Percentiles rank a stretch among this genome's conserved stretches.
Evolutionary conservation across 1,140 invertebrate species (phyloP).

Genomic region (Medauroidea extradentata): DNA sequence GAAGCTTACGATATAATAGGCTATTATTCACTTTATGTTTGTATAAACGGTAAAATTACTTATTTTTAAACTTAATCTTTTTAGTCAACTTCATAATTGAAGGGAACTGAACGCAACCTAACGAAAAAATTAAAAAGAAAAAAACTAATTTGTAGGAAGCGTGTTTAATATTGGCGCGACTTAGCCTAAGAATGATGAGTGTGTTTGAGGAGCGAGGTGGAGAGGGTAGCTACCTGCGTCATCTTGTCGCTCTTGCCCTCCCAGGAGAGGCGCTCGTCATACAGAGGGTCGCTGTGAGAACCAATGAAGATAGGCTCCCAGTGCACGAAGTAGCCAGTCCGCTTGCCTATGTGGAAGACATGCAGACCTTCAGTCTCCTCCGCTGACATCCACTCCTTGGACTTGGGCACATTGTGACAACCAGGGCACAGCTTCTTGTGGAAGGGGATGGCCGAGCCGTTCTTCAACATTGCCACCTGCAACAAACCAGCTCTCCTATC

Average conservation of each 20-base stretch:
- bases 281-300: conserved; percentile 79
- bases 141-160: background rate
- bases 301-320: conserved; percentile 92
- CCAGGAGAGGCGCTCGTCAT: conserved; percentile 84
- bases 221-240: conserved; percentile 69
- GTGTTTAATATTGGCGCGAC: background rate
- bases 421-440: conserved; percentile 84
- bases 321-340: conserved; percentile 70
- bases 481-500: no score
- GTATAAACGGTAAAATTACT: background rate
- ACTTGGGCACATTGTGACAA: conserved; percentile 83
- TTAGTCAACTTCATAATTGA: background rate
- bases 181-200: background rate
- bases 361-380: conserved; percentile 63
- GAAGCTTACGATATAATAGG: no score
- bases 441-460: conserved; percentile 79
- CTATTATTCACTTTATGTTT: no score
- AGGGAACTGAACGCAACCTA: background rate
- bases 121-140: background rate
- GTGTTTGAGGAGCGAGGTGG: background rate
- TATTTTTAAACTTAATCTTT: background rate
- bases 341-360: conserved; percentile 80
- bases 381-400: conserved; percentile 76
- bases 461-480: conserved; percentile 65
- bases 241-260: conserved; percentile 90